Evolutionary conservation across 2,888 invertebrate genomes (phyloP), one percentile per base, ranked within the genome.

Genomic region (Heteropelma amictum): DNA sequence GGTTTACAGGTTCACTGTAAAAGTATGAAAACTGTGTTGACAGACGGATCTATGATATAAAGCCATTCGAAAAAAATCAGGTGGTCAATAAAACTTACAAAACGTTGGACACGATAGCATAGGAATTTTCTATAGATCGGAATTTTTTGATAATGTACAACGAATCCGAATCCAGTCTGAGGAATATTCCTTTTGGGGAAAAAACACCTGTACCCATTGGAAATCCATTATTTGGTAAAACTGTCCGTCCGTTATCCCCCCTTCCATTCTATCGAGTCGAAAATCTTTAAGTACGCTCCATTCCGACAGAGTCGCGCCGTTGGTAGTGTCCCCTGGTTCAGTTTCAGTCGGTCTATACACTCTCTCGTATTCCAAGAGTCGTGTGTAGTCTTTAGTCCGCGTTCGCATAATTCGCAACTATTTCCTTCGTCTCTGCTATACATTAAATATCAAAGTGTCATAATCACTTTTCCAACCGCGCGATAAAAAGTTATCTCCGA

Each of bases 371-470:
- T 65, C 19, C 60, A 64, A 45, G 64, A 61, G 47, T n/a, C n/a
- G n/a, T n/a, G n/a, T n/a, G n/a, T n/a, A 17, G 6, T 40, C 54
- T 56, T 38, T 54, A 38, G 67, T 70, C 61, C 76, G 80, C 84
- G 82, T 83, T 84, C 78, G 80, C 56, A 71, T 76, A n/a, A n/a
- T 72, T 70, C 51, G 77, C 77, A 81, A 75, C 76, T 82, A 56
- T 58, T 68, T 63, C 56, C 38, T 38, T 56, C 14, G 38, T n/a
- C 21, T 12, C n/a, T n/a, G 21, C 12, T 38, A 14, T 38, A 38
- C 38, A 3, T 14, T 38, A 30, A 6, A 6, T 12, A 38, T 38
- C n/a, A 3, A n/a, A 12, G 3, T 38, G 7, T 8, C 12, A 38
- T 38, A n/a, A n/a, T 3, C 42, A 42, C 42, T 42, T 42, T 42